Evolutionary conservation across 2,888 invertebrate species (phyloP), one percentile per base, ranked within the genome.

Genomic region (Drosophila subquinaria): DNA sequence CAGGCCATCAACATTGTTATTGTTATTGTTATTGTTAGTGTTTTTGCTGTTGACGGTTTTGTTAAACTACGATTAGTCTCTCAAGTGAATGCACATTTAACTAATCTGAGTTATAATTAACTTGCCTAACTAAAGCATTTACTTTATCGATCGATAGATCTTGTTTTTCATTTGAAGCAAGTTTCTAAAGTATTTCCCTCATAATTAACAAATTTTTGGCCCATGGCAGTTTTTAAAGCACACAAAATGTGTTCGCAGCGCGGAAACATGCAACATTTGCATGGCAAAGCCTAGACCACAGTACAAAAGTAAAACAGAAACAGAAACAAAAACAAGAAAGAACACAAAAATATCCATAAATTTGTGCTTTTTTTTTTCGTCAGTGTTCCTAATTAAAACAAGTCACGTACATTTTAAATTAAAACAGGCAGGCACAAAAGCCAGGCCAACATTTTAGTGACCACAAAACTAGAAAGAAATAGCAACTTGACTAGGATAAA

Each of bases 331-430:
- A 30, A 30, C 30, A 30, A 30, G 30, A 30, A 56, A 8, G 30
- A 50, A 65, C 50, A 52, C 20, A 62, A 43, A 65, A 72, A 52
- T 56, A 67, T 69, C 33, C 79, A 77, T 79, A 77, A 74, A 59
- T 79, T 69, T 62, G 2, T 43, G 35, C 47, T 43, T n/a, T 23
- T 20, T 33, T 40, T 42, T 27, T 42, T 48, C 30, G 13, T n/a
- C 15, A 11, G 27, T 40, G 35, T 45, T 63, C 47, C 74, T 89
- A 88, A 89, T 86, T 87, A 86, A 86, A 86, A 75, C 88, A 75
- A 86, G 89, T 87, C 86, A 86, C 86, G 86, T 89, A 81, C 72
- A 76, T 70, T 81, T 81, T 73, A 87, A 86, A 89, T 89, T 86
- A 89, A 89, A 86, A 87, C 67, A 69, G 48, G 60, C 63, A 43